Evolutionary conservation across 2,113 vertebrate species (phyloP).

Genomic region (Neofelis nebulosa): DNA sequence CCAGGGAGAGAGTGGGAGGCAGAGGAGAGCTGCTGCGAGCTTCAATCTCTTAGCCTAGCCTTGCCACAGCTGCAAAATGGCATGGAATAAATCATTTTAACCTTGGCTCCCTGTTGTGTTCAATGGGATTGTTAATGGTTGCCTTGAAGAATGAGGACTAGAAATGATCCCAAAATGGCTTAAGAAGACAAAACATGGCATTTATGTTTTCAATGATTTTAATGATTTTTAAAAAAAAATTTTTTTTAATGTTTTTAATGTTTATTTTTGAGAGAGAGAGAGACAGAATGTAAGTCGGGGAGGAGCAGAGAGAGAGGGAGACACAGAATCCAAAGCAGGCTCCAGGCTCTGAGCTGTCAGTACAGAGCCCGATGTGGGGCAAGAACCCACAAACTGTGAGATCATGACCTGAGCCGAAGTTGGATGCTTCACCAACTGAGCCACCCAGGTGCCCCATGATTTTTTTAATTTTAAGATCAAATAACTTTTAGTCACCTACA

Average conservation of each 20-base stretch:
- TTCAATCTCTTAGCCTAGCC: neutral
- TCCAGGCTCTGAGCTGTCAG: no score
- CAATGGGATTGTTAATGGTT: neutral
- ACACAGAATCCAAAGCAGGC: no score
- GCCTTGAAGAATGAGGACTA: neutral
- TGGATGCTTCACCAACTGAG: no score
- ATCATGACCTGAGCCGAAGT: no score
- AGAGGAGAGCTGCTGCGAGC: neutral
- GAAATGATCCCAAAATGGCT: neutral
- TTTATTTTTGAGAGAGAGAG: no score
- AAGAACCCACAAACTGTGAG: no score
- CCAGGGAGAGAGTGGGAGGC: neutral
- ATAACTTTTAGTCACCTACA: neutral
- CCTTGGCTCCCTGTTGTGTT: neutral
- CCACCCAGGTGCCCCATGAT: no score
- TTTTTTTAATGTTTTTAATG: no score
- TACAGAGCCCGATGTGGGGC: no score
- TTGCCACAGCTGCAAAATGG: neutral
- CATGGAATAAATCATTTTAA: neutral
- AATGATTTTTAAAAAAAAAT: neutral
- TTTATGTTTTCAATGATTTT: neutral
- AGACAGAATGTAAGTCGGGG: no score
- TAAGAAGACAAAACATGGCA: neutral
- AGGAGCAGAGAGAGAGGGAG: no score
- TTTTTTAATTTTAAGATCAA: conserved; percentile 18